Base-by-base conservation (phyloP, 23 tunicate genomes). In the Diplosoma virens region DNA sequence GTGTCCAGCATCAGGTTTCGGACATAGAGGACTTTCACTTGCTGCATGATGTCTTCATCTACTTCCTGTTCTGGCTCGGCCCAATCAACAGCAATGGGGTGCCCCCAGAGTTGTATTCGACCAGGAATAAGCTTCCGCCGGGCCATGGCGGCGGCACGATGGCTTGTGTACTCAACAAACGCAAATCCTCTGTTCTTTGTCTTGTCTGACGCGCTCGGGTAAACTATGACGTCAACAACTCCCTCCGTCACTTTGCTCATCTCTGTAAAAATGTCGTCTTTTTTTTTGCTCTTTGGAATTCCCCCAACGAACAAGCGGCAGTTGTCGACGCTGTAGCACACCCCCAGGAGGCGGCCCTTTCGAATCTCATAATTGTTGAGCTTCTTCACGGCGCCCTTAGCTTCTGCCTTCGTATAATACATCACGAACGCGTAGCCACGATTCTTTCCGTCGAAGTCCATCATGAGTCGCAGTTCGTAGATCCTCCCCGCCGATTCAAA, bases 31-130 rank as follows among this genome's bases (percentile, higher is more conserved):
- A 95, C 95, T 67, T 95, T 95, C 30, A 95, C 99, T 37, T 91
- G 95, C 20, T 76, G 85, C 99, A 95, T 95, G 0, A 95, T 77
- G 47, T 84, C 92, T 37, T 95, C 94, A 32, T 95, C 99, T 3
- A 95, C 99, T 60, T 95, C 96, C 67, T 89, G 95, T 70, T 95
- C 99, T 30, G 99, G 99, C 46, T 95, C 99, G 17, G 99, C 99
- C 99, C 99, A 95, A 58, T 95, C 99, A 9, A 95, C 99, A 55
- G 99, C 99, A n/a, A 95, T 95, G 6, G 95, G 96, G 75, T 95
- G 99, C 3, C 99, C 99, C 99, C 99, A 95, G 3, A 95, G 82
- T 71, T 95, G 99, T 18, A 95, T 95, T 56, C 99, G 77, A 0
- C 99, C 99, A 0, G 99, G 99, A 52, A 95, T 95, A 18, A 95